These are phyloP conservation scores for Taeniopygia guttata DNA, from an alignment of 2,797 vertebrate genomes.

Conservation along the genomic window DNA sequence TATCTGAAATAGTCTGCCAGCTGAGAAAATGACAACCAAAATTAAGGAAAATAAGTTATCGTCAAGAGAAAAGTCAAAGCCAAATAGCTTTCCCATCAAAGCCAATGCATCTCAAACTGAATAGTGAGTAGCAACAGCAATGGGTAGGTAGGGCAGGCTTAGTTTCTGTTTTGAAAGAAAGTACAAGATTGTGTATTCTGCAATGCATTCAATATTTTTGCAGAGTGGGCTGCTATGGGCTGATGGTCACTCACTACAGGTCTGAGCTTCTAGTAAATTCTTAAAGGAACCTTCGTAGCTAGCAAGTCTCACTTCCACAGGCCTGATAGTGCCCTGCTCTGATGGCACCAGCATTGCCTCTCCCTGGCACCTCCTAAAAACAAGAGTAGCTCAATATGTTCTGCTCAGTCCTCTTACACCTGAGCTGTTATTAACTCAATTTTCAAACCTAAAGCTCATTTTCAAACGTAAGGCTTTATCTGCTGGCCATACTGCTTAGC, in stretches of 20 bases:
- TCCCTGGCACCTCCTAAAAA: not conserved
- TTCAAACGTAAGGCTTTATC: not conserved
- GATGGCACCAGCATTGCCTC: not conserved
- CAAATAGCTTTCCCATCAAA: not conserved
- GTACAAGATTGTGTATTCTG: not conserved
- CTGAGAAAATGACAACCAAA: not conserved
- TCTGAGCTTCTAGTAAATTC: not conserved
- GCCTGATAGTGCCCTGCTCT: not conserved
- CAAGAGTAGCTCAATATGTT: not conserved
- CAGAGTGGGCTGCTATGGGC: not conserved
- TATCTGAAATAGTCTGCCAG: not conserved
- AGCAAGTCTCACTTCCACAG: not conserved
- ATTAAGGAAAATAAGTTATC: not conserved
- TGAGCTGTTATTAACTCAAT: not conserved
- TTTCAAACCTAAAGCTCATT: not conserved
- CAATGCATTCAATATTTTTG: not conserved
- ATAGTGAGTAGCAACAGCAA: not conserved
- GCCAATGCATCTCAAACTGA: not conserved
- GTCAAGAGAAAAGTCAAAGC: not conserved
- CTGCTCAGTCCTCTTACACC: not conserved
- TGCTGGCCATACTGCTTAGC: not conserved
- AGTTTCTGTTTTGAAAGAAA: not conserved
- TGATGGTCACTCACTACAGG: not conserved
- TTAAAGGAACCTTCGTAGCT: not conserved
- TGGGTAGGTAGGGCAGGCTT: not conserved